These are phyloP conservation scores for Oreotragus oreotragus DNA, from an alignment of 2,113 vertebrate genomes.

Conservation along the genomic window DNA sequence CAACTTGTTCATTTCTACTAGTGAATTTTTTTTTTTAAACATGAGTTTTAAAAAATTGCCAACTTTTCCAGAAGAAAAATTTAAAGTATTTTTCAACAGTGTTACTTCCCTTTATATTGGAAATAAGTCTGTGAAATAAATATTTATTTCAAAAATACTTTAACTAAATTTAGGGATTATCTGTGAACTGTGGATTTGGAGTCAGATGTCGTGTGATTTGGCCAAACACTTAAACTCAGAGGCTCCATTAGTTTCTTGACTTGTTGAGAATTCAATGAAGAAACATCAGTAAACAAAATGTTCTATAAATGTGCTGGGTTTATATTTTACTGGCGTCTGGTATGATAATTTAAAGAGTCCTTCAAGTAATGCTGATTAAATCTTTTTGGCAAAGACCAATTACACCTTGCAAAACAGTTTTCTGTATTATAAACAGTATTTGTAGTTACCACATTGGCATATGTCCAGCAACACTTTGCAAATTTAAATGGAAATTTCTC, in stretches of 20 bases:
- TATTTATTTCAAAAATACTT: slow-evolving; percentile 27
- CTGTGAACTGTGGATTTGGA: background rate
- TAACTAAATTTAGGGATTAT: background rate
- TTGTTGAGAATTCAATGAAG: slow-evolving; percentile 28
- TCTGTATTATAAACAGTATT: background rate
- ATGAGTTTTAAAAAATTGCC: background rate
- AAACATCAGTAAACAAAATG: slow-evolving; percentile 20
- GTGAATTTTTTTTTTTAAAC: background rate
- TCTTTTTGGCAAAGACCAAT: slow-evolving; percentile 41
- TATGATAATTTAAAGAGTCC: slow-evolving; percentile 26
- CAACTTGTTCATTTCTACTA: background rate
- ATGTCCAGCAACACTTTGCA: background rate
- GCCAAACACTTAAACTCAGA: background rate
- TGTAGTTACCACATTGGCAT: background rate
- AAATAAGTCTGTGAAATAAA: slow-evolving; percentile 38
- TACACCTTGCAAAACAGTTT: slow-evolving; percentile 36
- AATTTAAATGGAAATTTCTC: background rate
- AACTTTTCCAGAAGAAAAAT: background rate
- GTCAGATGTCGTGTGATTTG: background rate
- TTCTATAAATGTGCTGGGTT: background rate
- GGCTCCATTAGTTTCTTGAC: background rate
- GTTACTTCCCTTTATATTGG: background rate
- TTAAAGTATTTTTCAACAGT: background rate
- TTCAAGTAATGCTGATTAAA: slow-evolving; percentile 38
- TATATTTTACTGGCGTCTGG: slow-evolving; percentile 41